A percentile compares a stretch with the other conserved stretches of the same genome.
These are phyloP conservation scores for Diaperis boleti DNA, from an alignment of 2,888 invertebrate species.

Conservation along the genomic window DNA sequence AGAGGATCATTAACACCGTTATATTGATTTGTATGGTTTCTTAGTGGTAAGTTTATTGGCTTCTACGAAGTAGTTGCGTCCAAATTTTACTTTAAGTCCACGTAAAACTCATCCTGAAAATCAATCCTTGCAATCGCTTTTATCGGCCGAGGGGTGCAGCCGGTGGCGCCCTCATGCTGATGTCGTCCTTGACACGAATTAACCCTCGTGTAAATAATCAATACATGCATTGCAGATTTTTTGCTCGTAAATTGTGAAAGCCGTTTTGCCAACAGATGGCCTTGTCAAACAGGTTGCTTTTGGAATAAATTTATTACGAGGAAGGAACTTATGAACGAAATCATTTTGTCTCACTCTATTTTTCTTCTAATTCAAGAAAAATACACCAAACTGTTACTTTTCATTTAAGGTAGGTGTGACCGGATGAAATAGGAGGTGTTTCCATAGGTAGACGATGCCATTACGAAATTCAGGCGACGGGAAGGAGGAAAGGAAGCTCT, in stretches of 20 bases:
- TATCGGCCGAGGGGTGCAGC: neutral
- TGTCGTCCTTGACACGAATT: neutral
- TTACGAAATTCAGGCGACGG: neutral
- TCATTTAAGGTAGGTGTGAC: neutral
- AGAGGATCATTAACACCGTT: no score
- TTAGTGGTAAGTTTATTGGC: no score
- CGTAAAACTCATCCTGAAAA: neutral
- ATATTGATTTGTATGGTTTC: no score
- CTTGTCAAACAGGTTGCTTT: slow-evolving; percentile 8
- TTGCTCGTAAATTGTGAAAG: slow-evolving; percentile 26
- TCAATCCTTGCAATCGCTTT: neutral
- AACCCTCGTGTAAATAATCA: slow-evolving; percentile 5
- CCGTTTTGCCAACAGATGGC: slow-evolving; percentile 25
- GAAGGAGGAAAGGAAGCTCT: slow-evolving; percentile 2
- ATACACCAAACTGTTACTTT: neutral
- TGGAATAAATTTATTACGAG: slow-evolving; percentile 3
- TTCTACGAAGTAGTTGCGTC: no score
- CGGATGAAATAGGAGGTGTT: neutral
- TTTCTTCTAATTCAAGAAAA: neutral
- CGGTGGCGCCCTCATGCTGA: slow-evolving; percentile 17
- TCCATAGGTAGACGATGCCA: no score
- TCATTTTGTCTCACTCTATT: neutral
- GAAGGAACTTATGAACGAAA: slow-evolving; percentile 1
- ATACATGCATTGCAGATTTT: slow-evolving; percentile 25
- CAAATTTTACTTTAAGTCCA: neutral